Conservation (phyloP, 2,113 vertebrate genomes). For the Chaetodon trifascialis region DNA sequence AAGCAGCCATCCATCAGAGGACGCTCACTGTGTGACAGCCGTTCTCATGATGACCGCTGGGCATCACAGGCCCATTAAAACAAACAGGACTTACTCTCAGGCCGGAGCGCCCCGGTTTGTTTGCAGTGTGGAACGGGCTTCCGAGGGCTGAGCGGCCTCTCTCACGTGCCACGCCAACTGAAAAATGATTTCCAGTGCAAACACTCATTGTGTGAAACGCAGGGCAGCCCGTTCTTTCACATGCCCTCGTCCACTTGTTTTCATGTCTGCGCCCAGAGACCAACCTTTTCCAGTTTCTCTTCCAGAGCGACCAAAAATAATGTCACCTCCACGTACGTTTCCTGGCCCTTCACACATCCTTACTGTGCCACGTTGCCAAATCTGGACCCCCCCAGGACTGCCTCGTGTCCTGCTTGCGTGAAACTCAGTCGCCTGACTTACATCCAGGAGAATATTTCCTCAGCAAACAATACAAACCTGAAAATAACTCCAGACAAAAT, state of each 20-base stretch:
- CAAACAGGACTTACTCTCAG: conserved; percentile 59
- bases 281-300: conserved; percentile 64
- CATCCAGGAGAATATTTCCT: conserved; percentile 56
- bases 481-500: conserved; percentile 72
- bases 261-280: conserved; percentile 18
- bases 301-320: conserved; percentile 78
- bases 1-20: background rate
- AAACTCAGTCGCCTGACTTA: conserved; percentile 46
- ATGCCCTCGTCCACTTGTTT: conserved; percentile 16
- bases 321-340: conserved; percentile 38
- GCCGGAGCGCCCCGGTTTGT: conserved; percentile 56
- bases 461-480: conserved; percentile 73
- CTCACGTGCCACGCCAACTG: conserved; percentile 68
- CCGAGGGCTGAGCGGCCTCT: conserved; percentile 62
- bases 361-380: conserved; percentile 74
- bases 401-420: conserved; percentile 51
- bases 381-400: conserved; percentile 56
- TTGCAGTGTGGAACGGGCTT: conserved; percentile 52
- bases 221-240: conserved; percentile 17
- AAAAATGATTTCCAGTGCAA: conserved; percentile 78
- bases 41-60: conserved; percentile 11
- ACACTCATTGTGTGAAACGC: conserved; percentile 64
- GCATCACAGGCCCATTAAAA: conserved; percentile 44
- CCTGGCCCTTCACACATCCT: conserved; percentile 77
- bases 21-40: background rate